These are phyloP conservation scores for Sebastes hopkinsi DNA, from an alignment of 2,797 vertebrate genomes.

Conservation along the genomic window DNA sequence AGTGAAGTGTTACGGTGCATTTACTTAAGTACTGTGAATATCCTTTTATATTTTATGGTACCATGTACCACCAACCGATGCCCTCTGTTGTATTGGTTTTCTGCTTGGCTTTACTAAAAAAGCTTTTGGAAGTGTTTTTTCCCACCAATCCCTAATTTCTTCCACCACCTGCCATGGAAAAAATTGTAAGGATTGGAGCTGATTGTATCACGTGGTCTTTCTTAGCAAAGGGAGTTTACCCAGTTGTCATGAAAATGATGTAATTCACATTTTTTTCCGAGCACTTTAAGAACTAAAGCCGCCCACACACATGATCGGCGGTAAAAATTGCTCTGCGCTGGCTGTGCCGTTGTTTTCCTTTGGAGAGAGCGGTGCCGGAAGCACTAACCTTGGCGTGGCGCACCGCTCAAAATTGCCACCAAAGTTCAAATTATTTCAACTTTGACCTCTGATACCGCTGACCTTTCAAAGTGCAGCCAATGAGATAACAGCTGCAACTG, in stretches of 20 bases:
- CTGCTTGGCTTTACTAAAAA: background rate
- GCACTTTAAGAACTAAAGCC: background rate
- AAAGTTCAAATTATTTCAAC: too few species aligned
- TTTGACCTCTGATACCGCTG: too few species aligned
- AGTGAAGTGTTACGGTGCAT: conserved; percentile 14
- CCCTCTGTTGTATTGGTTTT: background rate
- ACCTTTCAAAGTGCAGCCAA: too few species aligned
- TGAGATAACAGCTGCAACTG: too few species aligned
- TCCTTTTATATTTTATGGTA: conserved; percentile 16
- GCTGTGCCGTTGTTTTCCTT: too few species aligned
- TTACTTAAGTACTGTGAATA: background rate
- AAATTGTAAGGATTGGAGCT: background rate
- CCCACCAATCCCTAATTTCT: background rate
- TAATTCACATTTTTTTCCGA: background rate
- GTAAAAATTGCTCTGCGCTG: too few species aligned
- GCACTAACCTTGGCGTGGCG: too few species aligned
- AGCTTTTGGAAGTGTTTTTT: background rate
- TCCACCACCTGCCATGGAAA: background rate
- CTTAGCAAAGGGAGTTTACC: background rate
- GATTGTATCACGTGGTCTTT: background rate
- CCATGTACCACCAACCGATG: background rate
- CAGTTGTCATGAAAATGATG: background rate
- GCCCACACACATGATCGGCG: too few species aligned
- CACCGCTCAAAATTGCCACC: too few species aligned
- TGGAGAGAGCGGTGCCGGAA: too few species aligned